These are phyloP conservation scores for Nymphalis io DNA, from an alignment of 1,140 invertebrate genomes.

Conservation along the genomic window DNA sequence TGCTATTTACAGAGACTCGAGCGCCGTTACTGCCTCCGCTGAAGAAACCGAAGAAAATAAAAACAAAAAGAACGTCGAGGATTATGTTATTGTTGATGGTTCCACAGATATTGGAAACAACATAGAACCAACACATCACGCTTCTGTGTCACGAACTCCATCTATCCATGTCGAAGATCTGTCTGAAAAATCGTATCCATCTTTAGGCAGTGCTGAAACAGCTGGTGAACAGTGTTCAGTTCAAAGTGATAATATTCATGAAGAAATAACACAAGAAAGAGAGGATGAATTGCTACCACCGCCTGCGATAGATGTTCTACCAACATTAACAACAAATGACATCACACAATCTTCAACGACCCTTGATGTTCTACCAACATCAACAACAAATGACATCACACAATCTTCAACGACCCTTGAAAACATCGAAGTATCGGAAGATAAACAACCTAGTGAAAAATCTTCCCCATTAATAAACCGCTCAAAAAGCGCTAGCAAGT, in stretches of 20 bases:
- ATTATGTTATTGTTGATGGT: conserved; percentile 6
- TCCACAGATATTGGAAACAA: conserved; percentile 15
- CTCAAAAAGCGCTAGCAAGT: conserved; percentile 32
- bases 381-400: background rate
- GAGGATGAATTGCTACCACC: background rate
- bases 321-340: background rate
- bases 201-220: conserved; percentile 29
- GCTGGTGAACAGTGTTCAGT: conserved; percentile 13
- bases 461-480: conserved; percentile 27
- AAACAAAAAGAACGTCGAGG: conserved; percentile 17
- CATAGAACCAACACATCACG: conserved; percentile 25
- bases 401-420: conserved; percentile 1
- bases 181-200: conserved; percentile 40
- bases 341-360: background rate
- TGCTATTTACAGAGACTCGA: conserved; percentile 62
- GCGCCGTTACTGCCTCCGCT: conserved; percentile 43
- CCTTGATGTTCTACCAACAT: background rate
- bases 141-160: conserved; percentile 52
- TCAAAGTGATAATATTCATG: conserved; percentile 13
- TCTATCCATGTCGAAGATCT: conserved; percentile 62
- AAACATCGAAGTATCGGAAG: conserved; percentile 4
- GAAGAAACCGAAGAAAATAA: conserved; percentile 35
- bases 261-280: background rate
- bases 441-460: conserved; percentile 27
- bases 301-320: background rate